These are phyloP conservation scores for Callosobruchus maculatus DNA, from an alignment of 2,888 invertebrate species.

Conservation along the genomic window DNA sequence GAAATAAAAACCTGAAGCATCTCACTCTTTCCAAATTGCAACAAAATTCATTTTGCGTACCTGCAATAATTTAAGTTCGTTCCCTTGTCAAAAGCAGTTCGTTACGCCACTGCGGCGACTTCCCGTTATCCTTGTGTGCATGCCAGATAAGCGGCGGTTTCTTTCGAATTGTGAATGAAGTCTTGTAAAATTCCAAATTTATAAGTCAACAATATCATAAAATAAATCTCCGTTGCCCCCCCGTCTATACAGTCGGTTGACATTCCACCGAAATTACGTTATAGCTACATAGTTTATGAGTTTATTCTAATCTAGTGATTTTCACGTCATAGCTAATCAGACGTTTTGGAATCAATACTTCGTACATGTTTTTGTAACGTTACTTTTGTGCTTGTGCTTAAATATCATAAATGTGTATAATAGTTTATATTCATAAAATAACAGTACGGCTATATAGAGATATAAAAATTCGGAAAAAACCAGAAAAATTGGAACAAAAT, in stretches of 20 bases:
- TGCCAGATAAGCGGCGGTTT: not conserved
- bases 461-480: too few relatives aligned
- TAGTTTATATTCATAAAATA: too few relatives aligned
- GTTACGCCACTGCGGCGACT: not conserved
- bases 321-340: not conserved
- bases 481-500: too few relatives aligned
- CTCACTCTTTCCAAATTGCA: too few relatives aligned
- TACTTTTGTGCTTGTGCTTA: too few relatives aligned
- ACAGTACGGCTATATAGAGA: too few relatives aligned
- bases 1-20: too few relatives aligned
- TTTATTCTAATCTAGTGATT: not conserved
- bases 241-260: slow-evolving; percentile 22
- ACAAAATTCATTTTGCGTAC: too few relatives aligned
- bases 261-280: not conserved
- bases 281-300: not conserved
- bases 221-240: slow-evolving; percentile 3
- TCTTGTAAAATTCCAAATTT: slow-evolving; percentile 14
- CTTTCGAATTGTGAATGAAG: slow-evolving; percentile 15
- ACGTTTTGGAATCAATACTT: not conserved
- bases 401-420: too few relatives aligned
- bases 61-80: too few relatives aligned
- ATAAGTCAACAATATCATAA: slow-evolving; percentile 12
- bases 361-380: too few relatives aligned
- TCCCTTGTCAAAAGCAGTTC: too few relatives aligned
- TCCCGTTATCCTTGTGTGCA: not conserved